Base-by-base conservation (phyloP, 2,797 vertebrate species). In the Amblyopsis hoosieri region DNA sequence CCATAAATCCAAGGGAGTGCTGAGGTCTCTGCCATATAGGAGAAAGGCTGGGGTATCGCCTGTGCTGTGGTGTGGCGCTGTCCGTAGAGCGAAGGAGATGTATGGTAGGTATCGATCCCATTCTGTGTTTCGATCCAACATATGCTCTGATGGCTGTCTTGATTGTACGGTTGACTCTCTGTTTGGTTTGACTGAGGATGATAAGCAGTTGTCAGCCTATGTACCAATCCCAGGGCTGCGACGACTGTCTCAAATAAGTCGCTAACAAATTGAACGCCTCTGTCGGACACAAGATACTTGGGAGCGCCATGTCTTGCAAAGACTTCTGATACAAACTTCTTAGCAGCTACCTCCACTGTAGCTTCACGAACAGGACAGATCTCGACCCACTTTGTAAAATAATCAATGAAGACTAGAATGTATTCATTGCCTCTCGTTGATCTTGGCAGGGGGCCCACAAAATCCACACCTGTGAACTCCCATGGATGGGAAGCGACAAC, bases 1-100 rank as follows among this genome's bases (percentile, higher is more conserved):
- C 9, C 52, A 54, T 23, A 54, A 53, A 53, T 10, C 17, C 51
- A 53, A 53, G 4, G 52, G 52, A 31, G 52, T 54, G 19, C 17
- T 54, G 17, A 54, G 19, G 19, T 54, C 7, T 54, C 52, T 23
- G 17, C 52, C 52, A 54, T 31, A 54, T 5, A 54, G 52, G 2
- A 54, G 2, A 12, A 29, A 29, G 29, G 12, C 19, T 23, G 52
- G 1, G 11, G 15, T 54, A 54, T 12, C 19, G 0, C 15, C 14
- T 52, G 50, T 52, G 50, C 50, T 14, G 1, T 54, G 17, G 29
- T 54, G 52, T 23, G 19, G 17, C 1, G 19, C 52, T 54, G 52
- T 54, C 12, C 19, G 2, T 19, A 12, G 19, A 12, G 52, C 19
- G 29, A 54, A 29, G 17, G 15, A 54, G 52, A 54, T 31, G 19